These are phyloP conservation scores for Syrrhaptes paradoxus DNA, from an alignment of 2,113 vertebrate genomes.

Conservation along the genomic window DNA sequence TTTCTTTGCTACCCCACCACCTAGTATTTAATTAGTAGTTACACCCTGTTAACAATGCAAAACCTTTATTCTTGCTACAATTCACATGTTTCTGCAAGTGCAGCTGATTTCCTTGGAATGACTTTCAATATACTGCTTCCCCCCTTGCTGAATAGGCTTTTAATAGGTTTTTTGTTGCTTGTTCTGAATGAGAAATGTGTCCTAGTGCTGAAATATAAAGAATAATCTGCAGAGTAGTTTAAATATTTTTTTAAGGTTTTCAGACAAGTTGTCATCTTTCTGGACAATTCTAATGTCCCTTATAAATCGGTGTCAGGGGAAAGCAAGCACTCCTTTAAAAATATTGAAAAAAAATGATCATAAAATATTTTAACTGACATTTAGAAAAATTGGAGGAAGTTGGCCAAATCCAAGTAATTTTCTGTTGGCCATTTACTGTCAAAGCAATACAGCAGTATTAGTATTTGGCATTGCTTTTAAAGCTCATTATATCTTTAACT, in stretches of 20 bases:
- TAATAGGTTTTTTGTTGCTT: not conserved
- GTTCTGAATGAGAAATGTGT: not conserved
- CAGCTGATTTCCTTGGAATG: not conserved
- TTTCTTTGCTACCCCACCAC: not conserved
- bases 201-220: not conserved
- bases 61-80: not conserved
- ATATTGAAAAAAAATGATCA: not conserved
- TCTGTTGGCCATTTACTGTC: not conserved
- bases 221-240: not conserved
- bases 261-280: not conserved
- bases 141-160: not conserved
- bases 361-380: not conserved
- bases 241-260: not conserved
- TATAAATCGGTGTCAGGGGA: not conserved
- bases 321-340: fast-evolving
- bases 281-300: not conserved
- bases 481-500: not conserved
- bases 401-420: not conserved
- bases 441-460: not conserved
- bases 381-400: not conserved
- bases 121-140: not conserved
- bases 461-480: not conserved
- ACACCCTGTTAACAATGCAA: not conserved
- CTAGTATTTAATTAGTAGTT: not conserved
- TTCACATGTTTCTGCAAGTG: not conserved